Conservation (phyloP, 2,888 invertebrate species). For the Pantelozetes paolii region DNA sequence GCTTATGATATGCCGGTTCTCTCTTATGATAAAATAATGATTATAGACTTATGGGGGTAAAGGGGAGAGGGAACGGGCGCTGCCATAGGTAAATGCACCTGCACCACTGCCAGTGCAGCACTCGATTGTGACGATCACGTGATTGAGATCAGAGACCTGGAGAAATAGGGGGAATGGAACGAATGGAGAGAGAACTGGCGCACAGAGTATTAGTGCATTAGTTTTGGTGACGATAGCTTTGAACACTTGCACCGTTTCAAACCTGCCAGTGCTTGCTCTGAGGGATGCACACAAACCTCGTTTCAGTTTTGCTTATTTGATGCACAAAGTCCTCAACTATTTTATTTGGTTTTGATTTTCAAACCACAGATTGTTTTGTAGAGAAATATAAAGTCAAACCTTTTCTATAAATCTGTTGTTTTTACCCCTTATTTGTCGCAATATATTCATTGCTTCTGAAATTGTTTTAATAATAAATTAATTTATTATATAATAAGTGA, state of each 20-base stretch:
- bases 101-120: neutral
- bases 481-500: too few species aligned
- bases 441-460: too few species aligned
- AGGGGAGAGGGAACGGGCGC: conserved; percentile 28
- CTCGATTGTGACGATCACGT: conserved; percentile 23
- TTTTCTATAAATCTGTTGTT: too few species aligned
- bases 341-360: too few species aligned
- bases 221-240: conserved; percentile 21
- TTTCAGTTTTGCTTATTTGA: conserved; percentile 11
- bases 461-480: too few species aligned
- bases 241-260: conserved; percentile 2
- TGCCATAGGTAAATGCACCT: conserved; percentile 32
- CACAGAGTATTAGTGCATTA: conserved; percentile 20
- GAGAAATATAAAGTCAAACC: too few species aligned
- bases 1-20: too few species aligned
- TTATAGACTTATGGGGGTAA: conserved; percentile 22
- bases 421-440: too few species aligned
- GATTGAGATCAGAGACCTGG: conserved; percentile 32
- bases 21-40: conserved; percentile 7
- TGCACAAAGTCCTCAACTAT: neutral
- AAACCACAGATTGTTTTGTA: too few species aligned
- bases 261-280: conserved; percentile 21
- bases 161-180: conserved; percentile 29
- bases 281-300: conserved; percentile 34
- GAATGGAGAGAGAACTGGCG: conserved; percentile 8